Evolutionary conservation across 1,140 invertebrate species (phyloP).

Genomic region (Drosophila setifemur): DNA sequence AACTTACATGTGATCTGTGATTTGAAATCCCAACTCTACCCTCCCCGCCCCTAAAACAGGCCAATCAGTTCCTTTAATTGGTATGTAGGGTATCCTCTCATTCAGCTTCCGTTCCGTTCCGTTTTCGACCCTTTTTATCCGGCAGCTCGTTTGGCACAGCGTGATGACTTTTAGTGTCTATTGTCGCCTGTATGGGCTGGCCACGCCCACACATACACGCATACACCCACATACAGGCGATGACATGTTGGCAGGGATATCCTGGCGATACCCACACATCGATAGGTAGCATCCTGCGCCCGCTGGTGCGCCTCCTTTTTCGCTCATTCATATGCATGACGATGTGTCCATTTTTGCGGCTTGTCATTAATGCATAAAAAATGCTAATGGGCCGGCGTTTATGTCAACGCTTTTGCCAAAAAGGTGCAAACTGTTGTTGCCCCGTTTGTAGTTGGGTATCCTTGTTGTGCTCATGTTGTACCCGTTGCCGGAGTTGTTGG

Average conservation of each 20-base stretch:
- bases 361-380: constrained; percentile 80
- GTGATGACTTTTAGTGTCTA: constrained; percentile 72
- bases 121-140: constrained; percentile 19
- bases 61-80: constrained; percentile 12
- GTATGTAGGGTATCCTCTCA: constrained; percentile 6
- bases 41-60: background rate
- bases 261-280: constrained; percentile 14
- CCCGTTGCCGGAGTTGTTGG: constrained; percentile 36
- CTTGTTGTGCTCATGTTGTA: constrained; percentile 13
- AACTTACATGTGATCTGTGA: background rate
- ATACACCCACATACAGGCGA: constrained; percentile 13
- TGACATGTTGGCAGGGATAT: constrained; percentile 1
- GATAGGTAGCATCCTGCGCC: constrained; percentile 23
- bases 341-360: constrained; percentile 79
- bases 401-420: constrained; percentile 70
- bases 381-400: constrained; percentile 76
- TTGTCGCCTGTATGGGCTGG: constrained; percentile 48
- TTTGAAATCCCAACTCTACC: background rate
- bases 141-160: constrained; percentile 40
- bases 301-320: background rate
- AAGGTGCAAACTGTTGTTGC: constrained; percentile 74
- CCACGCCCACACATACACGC: constrained; percentile 3
- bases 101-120: constrained; percentile 7
- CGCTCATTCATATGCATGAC: constrained; percentile 76
- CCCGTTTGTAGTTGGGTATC: constrained; percentile 1